phyloP scores from a whole-genome alignment of 2,113 vertebrate genomes.

The Cnemophilus loriae region DNA sequence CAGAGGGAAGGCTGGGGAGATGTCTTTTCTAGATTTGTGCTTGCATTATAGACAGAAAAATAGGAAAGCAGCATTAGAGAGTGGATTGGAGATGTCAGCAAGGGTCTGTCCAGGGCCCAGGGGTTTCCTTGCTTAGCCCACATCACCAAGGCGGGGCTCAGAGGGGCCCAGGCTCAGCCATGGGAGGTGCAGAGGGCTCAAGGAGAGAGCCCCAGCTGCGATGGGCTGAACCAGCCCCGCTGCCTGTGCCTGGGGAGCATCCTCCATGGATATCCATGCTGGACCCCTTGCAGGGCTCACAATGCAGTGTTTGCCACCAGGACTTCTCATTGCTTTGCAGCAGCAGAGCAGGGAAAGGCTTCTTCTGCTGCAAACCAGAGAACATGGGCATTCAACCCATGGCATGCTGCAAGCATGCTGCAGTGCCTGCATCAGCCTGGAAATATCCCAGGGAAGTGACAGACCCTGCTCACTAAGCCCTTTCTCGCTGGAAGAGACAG shows the following conservation, averaged over 20 bases:
- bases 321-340: background rate
- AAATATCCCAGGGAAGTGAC: background rate
- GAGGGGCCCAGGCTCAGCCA: background rate
- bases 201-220: background rate
- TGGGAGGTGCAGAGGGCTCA: background rate
- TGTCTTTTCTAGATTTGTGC: background rate
- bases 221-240: background rate
- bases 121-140: background rate
- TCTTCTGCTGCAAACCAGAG: background rate
- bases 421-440: background rate
- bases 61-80: background rate
- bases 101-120: background rate
- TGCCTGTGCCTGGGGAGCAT: background rate
- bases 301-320: background rate
- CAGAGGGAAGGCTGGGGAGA: background rate
- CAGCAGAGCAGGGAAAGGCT: background rate
- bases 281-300: background rate
- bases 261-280: fast-evolving
- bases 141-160: background rate
- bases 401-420: background rate
- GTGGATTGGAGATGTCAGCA: background rate
- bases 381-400: background rate
- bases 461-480: background rate
- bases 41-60: background rate
- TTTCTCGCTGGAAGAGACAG: background rate